Base-by-base conservation (phyloP, 2,797 vertebrate species). In the Pelodytes ibericus region DNA sequence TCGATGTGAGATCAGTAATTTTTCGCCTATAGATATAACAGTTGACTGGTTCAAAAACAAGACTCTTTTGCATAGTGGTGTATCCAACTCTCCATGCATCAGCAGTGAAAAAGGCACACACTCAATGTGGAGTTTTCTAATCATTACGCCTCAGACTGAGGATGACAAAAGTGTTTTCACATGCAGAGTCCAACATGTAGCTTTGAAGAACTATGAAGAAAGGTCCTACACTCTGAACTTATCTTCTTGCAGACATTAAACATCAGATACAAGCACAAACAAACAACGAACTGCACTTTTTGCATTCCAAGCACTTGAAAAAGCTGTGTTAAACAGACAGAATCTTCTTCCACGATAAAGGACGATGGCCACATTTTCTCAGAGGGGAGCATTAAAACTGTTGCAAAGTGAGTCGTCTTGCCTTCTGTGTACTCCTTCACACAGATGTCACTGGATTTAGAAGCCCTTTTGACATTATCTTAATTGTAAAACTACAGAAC, bases 91-190 rank as follows among this genome's bases (percentile, higher is more conserved):
- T 0, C 81, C 85, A 1, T 82, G 86, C 0, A 84, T 88, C 29
- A 79, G 87, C 3, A 89, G 83, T 66, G 39, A 81, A 64, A 86
- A 77, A 0, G 86, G 88, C 4, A 82, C 84, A n/a, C 83, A 86
- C 62, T 88, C 84, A 18, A 86, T 88, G 86, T 88, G 84, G 80
- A 88, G 74, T 33, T 83, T 89, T 53, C 82, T 89, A 13, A 86
- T 82, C 58, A 41, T 88, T 31, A 84, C n/a, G 2, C 82, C 80
- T 7, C 36, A 5, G 1, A 7, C 31, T 6, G 56, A 56, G 0
- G 41, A 70, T 22, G 25, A 25, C 15, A 77, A 75, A 10, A 77
- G 77, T 0, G 0, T 3, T 56, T 77, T 85, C 69, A 81, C 20
- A 0, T 78, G 87, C 31, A 57, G 0, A 1, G 83, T 87, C 51